These are phyloP conservation scores for Acomys russatus DNA, from an alignment of 2,797 vertebrate genomes.

Conservation along the genomic window DNA sequence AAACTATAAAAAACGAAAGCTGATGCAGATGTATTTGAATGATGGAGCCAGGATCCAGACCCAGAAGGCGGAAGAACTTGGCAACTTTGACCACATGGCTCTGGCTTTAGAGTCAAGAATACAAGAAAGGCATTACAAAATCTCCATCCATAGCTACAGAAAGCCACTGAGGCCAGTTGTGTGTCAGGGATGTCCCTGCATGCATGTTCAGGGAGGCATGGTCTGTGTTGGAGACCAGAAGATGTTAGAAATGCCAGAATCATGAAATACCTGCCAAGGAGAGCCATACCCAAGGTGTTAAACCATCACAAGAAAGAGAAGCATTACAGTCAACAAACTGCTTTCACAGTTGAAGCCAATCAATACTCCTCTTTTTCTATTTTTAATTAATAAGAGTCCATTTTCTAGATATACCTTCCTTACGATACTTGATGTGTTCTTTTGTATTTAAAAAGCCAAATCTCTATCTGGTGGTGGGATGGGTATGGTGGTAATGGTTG, in stretches of 20 bases:
- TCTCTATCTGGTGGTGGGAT: not conserved
- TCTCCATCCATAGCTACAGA: not conserved
- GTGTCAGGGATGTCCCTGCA: not conserved
- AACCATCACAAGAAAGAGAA: not conserved
- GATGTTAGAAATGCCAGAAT: not conserved
- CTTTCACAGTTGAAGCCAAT: not conserved
- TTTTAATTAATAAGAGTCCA: not conserved
- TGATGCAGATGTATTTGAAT: too few relatives aligned
- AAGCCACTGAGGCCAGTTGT: not conserved
- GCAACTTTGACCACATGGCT: not conserved
- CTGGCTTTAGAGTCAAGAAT: not conserved
- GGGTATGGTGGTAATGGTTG: not conserved
- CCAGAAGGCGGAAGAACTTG: not conserved
- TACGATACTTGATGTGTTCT: not conserved
- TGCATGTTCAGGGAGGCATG: not conserved
- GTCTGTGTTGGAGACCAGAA: not conserved
- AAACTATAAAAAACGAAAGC: not conserved
- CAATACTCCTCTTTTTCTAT: not conserved
- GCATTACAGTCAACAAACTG: not conserved
- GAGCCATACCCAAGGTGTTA: not conserved
- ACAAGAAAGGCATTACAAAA: too few relatives aligned
- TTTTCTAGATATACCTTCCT: not conserved
- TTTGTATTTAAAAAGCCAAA: not conserved
- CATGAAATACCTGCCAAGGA: not conserved
- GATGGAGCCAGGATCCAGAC: not conserved